Base-by-base conservation (phyloP, 1,140 invertebrate species). In the Drosophila pallidifrons region DNA sequence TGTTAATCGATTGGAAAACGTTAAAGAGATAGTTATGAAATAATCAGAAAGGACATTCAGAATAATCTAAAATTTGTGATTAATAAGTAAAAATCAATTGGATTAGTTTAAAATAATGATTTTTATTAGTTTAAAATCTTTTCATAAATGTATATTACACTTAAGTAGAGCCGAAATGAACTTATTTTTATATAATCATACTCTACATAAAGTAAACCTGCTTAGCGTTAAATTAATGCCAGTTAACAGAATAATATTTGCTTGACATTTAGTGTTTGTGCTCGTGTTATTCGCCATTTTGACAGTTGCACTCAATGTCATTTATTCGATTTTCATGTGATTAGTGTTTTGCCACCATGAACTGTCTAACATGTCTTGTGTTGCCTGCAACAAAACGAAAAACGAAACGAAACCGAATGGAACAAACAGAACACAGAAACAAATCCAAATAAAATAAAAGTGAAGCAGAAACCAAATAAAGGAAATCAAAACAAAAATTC, bases 281-380 rank as follows among this genome's bases (percentile, higher is more conserved):
- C 25, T 74, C 59, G 46, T 77, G 49, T 82, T 61, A 47, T 13
- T 30, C 4, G 65, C 35, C 52, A 71, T 45, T 59, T 71, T 73
- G 72, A 58, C 66, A 55, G 77, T 70, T 86, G 58, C 75, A 82
- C 75, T 81, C 75, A 79, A 75, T 87, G 82, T 82, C 82, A 87
- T 8, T 74, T 79, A 75, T 85, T 81, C 54, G 75, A 81, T 89
- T 79, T 89, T 71, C 79, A 72, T 85, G 77, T 79, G 81, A 85
- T 89, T 85, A 79, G 78, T 89, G 63, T 71, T 68, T 70, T 69
- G 57, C 49, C 43, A 13, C 28, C 55, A 41, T 30, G 30, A 51
- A 43, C 59, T 59, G 38, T 65, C 75, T 57, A 41, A 41, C 46
- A 3, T 77, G 65, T 54, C 55, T 52, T 49, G 60, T 70, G 51